Evolutionary conservation across 23 tunicate genomes (phyloP).

Genomic region (Aplidium turbinatum): DNA sequence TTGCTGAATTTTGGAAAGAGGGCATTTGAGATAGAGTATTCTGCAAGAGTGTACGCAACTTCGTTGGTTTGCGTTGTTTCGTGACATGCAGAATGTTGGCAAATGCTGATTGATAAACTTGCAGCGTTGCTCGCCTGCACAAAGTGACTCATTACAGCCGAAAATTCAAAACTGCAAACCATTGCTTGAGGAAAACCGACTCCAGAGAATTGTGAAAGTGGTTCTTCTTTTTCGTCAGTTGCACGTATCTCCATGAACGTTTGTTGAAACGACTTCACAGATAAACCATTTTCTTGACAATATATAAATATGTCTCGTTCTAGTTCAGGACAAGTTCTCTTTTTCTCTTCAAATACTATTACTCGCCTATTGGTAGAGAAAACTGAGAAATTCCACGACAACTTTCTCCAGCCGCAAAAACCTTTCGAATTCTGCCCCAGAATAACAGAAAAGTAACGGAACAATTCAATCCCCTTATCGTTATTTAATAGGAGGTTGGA

Average conservation of each 20-base stretch:
- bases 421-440: too few species aligned
- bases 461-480: too few species aligned
- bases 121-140: too few species aligned
- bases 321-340: not conserved
- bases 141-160: too few species aligned
- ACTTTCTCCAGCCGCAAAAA: slow-evolving; percentile 11
- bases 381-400: slow-evolving; percentile 18
- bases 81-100: not conserved
- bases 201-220: too few species aligned
- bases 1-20: not conserved
- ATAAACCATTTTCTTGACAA: not conserved
- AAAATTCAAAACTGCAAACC: too few species aligned
- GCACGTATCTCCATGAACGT: too few species aligned
- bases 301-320: not conserved
- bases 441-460: too few species aligned
- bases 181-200: too few species aligned
- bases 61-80: not conserved
- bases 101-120: slow-evolving; percentile 9
- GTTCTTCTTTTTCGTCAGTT: too few species aligned
- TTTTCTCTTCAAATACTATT: not conserved
- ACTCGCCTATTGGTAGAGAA: slow-evolving; percentile 1
- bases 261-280: slow-evolving; percentile 9
- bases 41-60: not conserved
- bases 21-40: not conserved
- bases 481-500: too few species aligned